Evolutionary conservation across 2,113 vertebrate genomes (phyloP).

Genomic region (Eurypyga helias): DNA sequence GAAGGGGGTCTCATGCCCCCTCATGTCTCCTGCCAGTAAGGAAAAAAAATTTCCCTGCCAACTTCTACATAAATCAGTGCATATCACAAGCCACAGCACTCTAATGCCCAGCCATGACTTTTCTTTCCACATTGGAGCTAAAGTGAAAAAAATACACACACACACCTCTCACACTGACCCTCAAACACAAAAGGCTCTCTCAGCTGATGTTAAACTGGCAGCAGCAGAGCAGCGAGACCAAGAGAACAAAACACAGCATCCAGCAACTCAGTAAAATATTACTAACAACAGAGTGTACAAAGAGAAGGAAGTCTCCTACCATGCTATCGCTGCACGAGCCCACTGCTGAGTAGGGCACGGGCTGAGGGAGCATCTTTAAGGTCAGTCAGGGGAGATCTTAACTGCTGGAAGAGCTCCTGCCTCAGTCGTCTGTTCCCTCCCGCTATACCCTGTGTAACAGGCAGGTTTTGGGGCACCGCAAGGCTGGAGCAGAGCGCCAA

Average conservation of each 20-base stretch:
- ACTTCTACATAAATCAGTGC: background rate
- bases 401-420: too few species aligned
- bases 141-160: background rate
- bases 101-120: background rate
- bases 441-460: accelerated
- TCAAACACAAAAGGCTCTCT: too few species aligned
- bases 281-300: background rate
- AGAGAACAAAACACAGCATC: background rate
- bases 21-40: background rate
- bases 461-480: background rate
- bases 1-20: slow-evolving; percentile 13
- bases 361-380: background rate
- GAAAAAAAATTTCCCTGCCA: background rate
- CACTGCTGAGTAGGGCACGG: background rate
- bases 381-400: background rate
- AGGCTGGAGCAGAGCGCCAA: background rate
- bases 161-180: too few species aligned
- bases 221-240: background rate
- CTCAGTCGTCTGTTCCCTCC: too few species aligned
- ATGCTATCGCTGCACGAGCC: background rate
- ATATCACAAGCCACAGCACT: background rate
- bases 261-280: background rate
- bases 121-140: background rate
- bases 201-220: background rate
- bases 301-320: background rate